Evolutionary conservation across 2,888 invertebrate genomes (phyloP).

Genomic region (Nasonovia ribisnigri): DNA sequence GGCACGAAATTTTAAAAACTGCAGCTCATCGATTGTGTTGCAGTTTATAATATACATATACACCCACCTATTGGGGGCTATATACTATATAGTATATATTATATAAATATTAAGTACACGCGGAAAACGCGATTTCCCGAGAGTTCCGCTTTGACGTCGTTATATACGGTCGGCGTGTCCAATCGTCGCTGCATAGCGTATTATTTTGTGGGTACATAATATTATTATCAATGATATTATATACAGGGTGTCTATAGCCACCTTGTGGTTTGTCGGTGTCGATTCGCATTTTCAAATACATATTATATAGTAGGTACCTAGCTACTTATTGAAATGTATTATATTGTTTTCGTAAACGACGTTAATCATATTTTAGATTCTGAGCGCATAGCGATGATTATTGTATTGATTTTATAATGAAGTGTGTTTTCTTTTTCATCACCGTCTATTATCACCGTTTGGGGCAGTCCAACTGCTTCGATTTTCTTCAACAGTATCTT

Average conservation of each 20-base stretch:
- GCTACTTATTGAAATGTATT: not conserved
- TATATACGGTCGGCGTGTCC: not conserved
- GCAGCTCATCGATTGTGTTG: not conserved
- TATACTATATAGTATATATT: not conserved
- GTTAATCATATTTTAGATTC: no score
- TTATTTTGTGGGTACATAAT: not conserved
- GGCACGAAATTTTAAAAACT: not conserved
- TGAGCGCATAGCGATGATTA: no score
- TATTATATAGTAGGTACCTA: no score
- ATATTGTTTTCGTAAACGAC: not conserved
- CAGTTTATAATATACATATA: no score
- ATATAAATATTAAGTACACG: not conserved
- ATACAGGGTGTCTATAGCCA: not conserved
- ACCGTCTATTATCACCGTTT: no score
- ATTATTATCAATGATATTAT: not conserved
- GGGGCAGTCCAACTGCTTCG: no score
- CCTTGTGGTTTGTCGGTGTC: not conserved
- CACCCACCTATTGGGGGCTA: not conserved
- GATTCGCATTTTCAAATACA: not conserved
- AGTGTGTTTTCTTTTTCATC: no score
- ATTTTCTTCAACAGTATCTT: no score
- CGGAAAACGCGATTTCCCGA: not conserved
- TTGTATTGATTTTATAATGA: no score
- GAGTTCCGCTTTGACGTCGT: conserved; percentile 3
- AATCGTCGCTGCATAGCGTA: not conserved